These are phyloP conservation scores for Scophthalmus maximus DNA, from an alignment of 2,113 vertebrate genomes.

Conservation along the genomic window DNA sequence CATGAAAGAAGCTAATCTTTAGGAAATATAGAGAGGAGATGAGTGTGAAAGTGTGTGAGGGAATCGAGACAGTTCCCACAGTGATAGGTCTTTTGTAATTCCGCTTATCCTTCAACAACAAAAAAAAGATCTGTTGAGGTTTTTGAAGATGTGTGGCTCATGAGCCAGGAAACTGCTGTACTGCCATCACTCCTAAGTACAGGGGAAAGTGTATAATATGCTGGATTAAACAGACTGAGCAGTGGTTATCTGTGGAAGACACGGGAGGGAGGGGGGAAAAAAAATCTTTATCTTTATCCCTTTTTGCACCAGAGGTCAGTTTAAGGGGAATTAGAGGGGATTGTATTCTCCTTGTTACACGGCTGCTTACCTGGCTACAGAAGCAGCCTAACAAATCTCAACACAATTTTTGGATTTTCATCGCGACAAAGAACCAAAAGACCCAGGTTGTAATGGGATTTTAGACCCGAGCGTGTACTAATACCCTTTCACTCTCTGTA, in stretches of 20 bases:
- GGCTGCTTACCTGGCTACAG: slow-evolving; percentile 32
- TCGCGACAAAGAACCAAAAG: background rate
- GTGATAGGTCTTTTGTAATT: slow-evolving; percentile 47
- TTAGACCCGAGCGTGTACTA: slow-evolving; percentile 6
- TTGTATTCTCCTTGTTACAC: slow-evolving; percentile 18
- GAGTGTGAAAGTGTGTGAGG: slow-evolving; percentile 22
- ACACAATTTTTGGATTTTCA: slow-evolving; percentile 24
- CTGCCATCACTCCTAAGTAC: slow-evolving; percentile 23
- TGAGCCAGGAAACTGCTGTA: slow-evolving; percentile 4
- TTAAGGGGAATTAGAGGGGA: slow-evolving; percentile 48
- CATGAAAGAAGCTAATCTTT: slow-evolving; percentile 75
- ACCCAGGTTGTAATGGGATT: background rate
- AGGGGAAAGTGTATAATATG: slow-evolving; percentile 41
- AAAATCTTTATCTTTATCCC: slow-evolving; percentile 10
- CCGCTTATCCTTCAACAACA: slow-evolving; percentile 51
- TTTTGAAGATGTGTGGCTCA: slow-evolving; percentile 39
- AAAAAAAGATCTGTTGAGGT: slow-evolving; percentile 26
- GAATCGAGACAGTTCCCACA: slow-evolving; percentile 56
- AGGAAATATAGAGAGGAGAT: slow-evolving; percentile 62
- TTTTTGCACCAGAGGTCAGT: slow-evolving; percentile 53
- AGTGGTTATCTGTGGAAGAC: slow-evolving; percentile 12
- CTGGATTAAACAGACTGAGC: slow-evolving; percentile 17
- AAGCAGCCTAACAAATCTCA: slow-evolving; percentile 18
- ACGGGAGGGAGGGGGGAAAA: background rate
- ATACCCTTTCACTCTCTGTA: background rate